Percentiles rank a stretch among this genome's conserved stretches.
These are phyloP conservation scores for Denticeps clupeoides DNA, from an alignment of 2,797 vertebrate species.

Conservation along the genomic window DNA sequence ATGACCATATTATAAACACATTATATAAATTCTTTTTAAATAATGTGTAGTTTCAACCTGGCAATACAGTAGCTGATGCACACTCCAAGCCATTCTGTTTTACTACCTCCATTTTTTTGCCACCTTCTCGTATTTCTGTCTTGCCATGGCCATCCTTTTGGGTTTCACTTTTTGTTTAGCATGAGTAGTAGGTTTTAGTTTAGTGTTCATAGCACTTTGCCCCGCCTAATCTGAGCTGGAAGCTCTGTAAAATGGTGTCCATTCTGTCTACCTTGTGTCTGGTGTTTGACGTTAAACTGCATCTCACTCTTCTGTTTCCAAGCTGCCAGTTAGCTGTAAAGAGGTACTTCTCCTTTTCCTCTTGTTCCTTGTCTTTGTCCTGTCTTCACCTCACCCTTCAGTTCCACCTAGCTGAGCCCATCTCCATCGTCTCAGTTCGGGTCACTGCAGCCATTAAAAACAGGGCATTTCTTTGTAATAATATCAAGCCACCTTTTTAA, in stretches of 20 bases:
- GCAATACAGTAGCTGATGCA: too few relatives aligned
- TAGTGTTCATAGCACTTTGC: too few relatives aligned
- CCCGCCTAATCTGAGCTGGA: not conserved
- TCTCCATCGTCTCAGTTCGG: constrained; percentile 13
- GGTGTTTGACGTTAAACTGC: constrained; percentile 76
- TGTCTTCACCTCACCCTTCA: constrained; percentile 6
- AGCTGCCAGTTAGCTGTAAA: constrained; percentile 99
- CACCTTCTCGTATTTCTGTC: too few relatives aligned
- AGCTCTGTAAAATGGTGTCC: not conserved
- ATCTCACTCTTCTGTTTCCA: constrained; percentile 99
- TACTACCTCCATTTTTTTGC: not conserved
- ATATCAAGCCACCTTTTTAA: too few relatives aligned
- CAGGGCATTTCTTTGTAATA: too few relatives aligned
- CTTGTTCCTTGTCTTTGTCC: constrained; percentile 27
- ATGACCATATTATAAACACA: too few relatives aligned
- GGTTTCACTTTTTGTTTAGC: too few relatives aligned
- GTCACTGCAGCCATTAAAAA: too few relatives aligned
- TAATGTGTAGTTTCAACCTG: too few relatives aligned
- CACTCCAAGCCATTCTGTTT: constrained; percentile 7
- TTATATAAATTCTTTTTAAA: too few relatives aligned
- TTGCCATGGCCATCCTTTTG: too few relatives aligned
- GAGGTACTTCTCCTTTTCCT: constrained; percentile 75
- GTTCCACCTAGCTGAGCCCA: constrained; percentile 12
- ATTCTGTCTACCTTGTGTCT: not conserved
- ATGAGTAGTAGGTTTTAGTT: too few relatives aligned